Base-by-base conservation (phyloP, 2,888 invertebrate species). In the Orthosia gracilis region DNA sequence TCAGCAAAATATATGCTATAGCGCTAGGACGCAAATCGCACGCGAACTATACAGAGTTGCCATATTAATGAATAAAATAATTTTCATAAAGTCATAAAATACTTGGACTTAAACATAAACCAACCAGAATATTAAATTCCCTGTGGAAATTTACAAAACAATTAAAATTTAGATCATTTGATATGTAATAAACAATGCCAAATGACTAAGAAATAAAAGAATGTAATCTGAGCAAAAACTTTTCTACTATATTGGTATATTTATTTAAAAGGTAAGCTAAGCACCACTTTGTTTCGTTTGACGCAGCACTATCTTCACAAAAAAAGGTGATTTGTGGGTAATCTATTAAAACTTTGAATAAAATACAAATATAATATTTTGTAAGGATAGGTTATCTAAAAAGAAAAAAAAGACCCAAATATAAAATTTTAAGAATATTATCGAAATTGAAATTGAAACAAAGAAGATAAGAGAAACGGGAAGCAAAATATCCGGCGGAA, bases 1-100 rank as follows among this genome's bases (percentile, higher is more conserved):
- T 85, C 82, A 88, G 72, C 88, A 90, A 92, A 92, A 90, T 89
- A 91, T 90, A 89, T 89, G 86, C 88, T 88, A 85, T 71, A 80
- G 77, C 82, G 85, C 88, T 90, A 91, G 94, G 94, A 95, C 95
- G 95, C 95, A 95, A 95, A 93, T 93, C 89, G 91, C 94, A 95
- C 92, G 94, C 94, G 92, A 94, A 92, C 92, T 89, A 83, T 45
- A 84, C 76, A 83, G 86, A 76, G 87, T 90, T 90, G 83, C 90
- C 87, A 90, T 76, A 61, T 45, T 12, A 65, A 54, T n/a, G 17
- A 5, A 0, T 57, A n/a, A 59, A 75, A 55, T 62, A 47, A 1
- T 0, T n/a, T 11, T 26, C 40, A 59, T 52, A 7, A 40, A 23
- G 1, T 26, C 40, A 59, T 52, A 7, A 40, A 23, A 2, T 12